phyloP scores from a whole-genome alignment of 2,113 vertebrate species.

The Spheniscus mendiculus region DNA sequence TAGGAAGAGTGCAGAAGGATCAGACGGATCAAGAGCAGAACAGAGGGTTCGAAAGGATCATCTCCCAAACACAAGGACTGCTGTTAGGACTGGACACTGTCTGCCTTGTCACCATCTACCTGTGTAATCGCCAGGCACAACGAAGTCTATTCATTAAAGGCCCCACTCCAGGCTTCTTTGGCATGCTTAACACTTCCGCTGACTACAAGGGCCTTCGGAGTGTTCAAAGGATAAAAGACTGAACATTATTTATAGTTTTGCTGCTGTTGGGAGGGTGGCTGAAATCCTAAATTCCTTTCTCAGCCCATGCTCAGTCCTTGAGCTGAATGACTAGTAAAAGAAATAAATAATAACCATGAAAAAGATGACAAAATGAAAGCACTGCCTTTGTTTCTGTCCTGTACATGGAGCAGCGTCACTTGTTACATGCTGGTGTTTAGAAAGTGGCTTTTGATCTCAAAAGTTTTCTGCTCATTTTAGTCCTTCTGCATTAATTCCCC shows the following conservation, averaged over 20 bases:
- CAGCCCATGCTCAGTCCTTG: background rate
- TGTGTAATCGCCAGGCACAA: constrained; percentile 12
- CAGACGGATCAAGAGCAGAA: background rate
- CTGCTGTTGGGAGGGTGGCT: background rate
- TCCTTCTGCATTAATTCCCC: background rate
- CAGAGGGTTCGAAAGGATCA: background rate
- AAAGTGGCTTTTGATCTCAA: background rate
- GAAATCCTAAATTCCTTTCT: constrained; percentile 21
- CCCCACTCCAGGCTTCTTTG: background rate
- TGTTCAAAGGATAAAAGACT: constrained; percentile 32
- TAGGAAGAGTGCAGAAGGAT: background rate
- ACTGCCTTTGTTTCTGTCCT: constrained; percentile 1
- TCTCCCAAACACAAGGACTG: background rate
- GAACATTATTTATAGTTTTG: constrained; percentile 40
- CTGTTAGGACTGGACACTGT: background rate
- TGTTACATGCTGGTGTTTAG: background rate
- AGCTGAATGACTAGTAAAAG: constrained; percentile 13
- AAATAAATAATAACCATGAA: constrained; percentile 23
- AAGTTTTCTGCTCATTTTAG: background rate
- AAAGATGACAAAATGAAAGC: constrained; percentile 29
- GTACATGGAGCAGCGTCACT: background rate
- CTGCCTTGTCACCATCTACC: constrained; percentile 46
- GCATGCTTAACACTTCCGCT: background rate
- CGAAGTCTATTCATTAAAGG: background rate
- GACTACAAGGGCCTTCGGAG: background rate